Evolutionary conservation across 1,140 invertebrate species (phyloP).

Genomic region (Thaumetopoea pityocampa): DNA sequence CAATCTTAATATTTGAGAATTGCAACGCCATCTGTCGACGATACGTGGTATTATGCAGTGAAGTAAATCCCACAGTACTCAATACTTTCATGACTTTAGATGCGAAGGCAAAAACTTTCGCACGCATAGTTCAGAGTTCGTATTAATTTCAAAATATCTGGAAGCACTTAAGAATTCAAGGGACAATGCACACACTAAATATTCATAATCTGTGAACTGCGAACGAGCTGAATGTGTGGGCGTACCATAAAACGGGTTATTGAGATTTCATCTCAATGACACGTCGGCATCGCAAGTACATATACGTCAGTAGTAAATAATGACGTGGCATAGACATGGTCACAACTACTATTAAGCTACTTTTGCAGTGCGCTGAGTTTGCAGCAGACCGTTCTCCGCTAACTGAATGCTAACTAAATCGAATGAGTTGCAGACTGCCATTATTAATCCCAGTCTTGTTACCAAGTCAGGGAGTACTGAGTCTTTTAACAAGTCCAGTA

Average conservation of each 20-base stretch:
- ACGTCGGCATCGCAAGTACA: conserved; percentile 17
- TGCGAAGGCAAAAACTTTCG: neutral
- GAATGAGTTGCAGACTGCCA: too few species aligned
- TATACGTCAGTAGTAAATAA: conserved; percentile 17
- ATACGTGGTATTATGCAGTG: too few species aligned
- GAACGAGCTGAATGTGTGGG: conserved; percentile 29
- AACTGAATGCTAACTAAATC: too few species aligned
- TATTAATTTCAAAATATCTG: conserved; percentile 21
- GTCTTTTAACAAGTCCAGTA: too few species aligned
- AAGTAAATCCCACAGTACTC: too few species aligned
- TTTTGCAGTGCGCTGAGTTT: conserved; percentile 6
- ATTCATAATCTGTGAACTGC: conserved; percentile 40
- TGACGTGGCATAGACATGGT: conserved; percentile 6
- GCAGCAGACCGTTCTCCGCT: too few species aligned
- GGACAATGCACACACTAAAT: conserved; percentile 31
- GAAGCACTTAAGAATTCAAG: conserved; percentile 29
- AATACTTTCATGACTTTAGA: too few species aligned
- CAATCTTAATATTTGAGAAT: too few species aligned
- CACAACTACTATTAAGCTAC: conserved; percentile 8
- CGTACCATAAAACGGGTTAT: conserved; percentile 33
- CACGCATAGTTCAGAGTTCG: conserved; percentile 5
- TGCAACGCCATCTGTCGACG: too few species aligned
- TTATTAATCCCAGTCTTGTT: too few species aligned
- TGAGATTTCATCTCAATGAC: conserved; percentile 37
- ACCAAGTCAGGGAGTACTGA: too few species aligned